Evolutionary conservation across 2,888 invertebrate species (phyloP).

Genomic region (Drosophila formosana): DNA sequence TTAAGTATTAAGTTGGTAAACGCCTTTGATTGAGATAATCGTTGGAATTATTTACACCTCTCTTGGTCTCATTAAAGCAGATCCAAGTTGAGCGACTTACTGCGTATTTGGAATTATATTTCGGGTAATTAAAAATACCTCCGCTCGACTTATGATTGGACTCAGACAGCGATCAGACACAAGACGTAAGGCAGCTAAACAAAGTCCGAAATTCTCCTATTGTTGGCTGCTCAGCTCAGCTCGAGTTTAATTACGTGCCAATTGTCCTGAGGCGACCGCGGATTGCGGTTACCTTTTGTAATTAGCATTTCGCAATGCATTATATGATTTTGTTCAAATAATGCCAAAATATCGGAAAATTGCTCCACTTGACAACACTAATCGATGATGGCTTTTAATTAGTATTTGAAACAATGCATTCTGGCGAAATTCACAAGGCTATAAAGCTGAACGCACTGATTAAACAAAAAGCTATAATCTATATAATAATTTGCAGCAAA

Average conservation of each 20-base stretch:
- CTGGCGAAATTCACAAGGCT: no score
- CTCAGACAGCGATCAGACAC: constrained; percentile 36
- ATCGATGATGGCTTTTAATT: background rate
- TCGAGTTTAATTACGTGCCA: constrained; percentile 2
- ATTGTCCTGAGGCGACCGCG: background rate
- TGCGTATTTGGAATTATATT: constrained; percentile 17
- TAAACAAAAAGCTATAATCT: no score
- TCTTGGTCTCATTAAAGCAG: background rate
- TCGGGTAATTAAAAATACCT: constrained; percentile 57
- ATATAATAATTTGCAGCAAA: no score
- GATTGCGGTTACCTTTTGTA: constrained; percentile 5
- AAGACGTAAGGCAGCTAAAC: background rate
- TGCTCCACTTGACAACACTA: background rate
- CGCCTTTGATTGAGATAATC: constrained; percentile 3
- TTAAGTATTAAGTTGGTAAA: background rate
- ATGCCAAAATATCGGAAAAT: background rate
- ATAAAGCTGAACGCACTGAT: no score
- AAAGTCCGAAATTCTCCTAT: constrained; percentile 5
- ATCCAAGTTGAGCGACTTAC: background rate
- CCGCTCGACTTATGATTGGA: constrained; percentile 39
- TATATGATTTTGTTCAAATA: background rate
- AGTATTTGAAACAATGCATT: no score
- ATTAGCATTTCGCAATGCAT: background rate
- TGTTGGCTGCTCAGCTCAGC: constrained; percentile 12
- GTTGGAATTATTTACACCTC: constrained; percentile 4